A percentile compares a stretch with the other conserved stretches of the same genome.
These are phyloP conservation scores for Deroplatys truncata DNA, from an alignment of 2,888 invertebrate genomes.

Conservation along the genomic window DNA sequence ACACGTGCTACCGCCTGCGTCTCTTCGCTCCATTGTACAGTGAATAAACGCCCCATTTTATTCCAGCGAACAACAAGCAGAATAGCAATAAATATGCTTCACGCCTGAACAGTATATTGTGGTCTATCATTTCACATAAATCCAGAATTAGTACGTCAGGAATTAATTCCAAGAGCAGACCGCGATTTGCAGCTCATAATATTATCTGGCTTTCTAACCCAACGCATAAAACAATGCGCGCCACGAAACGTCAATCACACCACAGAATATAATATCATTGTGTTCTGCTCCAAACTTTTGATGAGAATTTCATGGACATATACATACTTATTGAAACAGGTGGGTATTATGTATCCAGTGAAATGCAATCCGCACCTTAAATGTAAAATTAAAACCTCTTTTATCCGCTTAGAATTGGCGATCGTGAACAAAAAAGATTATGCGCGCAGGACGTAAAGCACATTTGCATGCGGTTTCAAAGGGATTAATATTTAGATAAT, in stretches of 20 bases:
- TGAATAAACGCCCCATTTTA: no score
- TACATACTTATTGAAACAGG: not conserved
- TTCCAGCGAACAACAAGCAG: no score
- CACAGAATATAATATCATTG: no score
- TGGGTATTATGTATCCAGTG: not conserved
- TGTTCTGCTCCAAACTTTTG: not conserved
- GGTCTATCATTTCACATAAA: not conserved
- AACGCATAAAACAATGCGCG: not conserved
- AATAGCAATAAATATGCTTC: no score
- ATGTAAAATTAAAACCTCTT: not conserved
- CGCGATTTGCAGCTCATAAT: not conserved
- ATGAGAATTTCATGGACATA: not conserved
- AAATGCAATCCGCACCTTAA: not conserved
- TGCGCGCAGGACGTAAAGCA: not conserved
- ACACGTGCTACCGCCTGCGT: no score
- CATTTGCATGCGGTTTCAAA: not conserved
- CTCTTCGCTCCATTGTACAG: no score
- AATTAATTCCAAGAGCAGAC: not conserved
- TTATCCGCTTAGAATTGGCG: not conserved
- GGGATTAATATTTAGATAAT: not conserved
- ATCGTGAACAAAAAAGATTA: not conserved
- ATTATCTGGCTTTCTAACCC: not conserved
- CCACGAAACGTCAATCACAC: no score
- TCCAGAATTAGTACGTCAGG: not conserved
- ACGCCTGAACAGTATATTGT: not conserved